Conservation (phyloP, 1,140 invertebrate genomes). For the Halictus rubicundus region DNA sequence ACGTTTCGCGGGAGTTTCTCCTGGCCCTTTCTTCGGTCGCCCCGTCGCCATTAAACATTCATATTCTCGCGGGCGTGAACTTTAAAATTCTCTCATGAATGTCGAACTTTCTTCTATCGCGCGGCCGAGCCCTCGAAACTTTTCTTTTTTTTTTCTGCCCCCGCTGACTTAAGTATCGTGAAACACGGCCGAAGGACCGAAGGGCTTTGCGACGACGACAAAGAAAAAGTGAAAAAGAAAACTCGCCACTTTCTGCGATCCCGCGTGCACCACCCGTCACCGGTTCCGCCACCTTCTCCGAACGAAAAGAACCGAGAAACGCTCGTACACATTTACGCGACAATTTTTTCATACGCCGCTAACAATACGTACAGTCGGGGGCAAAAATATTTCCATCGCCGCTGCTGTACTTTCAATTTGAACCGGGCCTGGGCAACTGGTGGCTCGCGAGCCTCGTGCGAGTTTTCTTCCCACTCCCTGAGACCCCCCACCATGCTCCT, state of each 20-base stretch:
- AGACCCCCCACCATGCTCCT: no score
- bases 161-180: conserved; percentile 40
- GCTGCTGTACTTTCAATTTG: no score
- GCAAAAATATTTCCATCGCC: no score
- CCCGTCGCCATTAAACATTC: conserved; percentile 56
- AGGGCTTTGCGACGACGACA: neutral
- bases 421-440: no score
- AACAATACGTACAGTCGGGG: no score
- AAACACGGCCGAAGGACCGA: conserved; percentile 15
- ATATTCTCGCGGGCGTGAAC: conserved; percentile 58
- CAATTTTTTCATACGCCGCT: no score
- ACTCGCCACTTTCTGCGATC: neutral
- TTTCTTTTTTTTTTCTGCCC: no score
- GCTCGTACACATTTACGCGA: neutral
- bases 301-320: neutral
- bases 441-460: no score
- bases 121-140: conserved; percentile 21
- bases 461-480: no score
- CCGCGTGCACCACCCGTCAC: no score
- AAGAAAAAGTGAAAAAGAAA: no score
- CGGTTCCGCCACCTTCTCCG: neutral
- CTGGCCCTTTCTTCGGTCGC: conserved; percentile 17
- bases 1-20: conserved; percentile 4
- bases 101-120: conserved; percentile 57
- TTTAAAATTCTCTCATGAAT: conserved; percentile 60